Conservation (phyloP, 64 coral and sea anemone species). For the Exaiptasia diaphana region DNA sequence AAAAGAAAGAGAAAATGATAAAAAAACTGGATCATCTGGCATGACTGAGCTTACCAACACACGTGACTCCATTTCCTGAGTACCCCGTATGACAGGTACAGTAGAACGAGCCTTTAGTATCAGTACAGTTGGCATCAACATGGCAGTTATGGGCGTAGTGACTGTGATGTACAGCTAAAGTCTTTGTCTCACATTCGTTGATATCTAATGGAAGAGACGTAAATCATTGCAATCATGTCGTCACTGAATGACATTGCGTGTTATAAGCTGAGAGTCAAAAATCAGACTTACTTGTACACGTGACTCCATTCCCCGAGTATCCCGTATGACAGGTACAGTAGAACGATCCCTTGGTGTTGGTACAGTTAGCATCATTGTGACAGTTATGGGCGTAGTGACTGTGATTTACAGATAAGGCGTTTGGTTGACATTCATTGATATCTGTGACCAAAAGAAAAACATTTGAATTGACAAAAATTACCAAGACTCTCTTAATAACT, state of each 20-base stretch:
- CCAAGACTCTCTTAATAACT: neutral
- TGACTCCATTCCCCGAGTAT: conserved; percentile 37
- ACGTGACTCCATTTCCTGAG: conserved; percentile 66
- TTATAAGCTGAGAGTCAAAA: too few relatives aligned
- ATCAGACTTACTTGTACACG: conserved; percentile 24
- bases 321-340: conserved; percentile 48
- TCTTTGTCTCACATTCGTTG: conserved; percentile 24
- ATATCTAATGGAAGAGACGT: conserved; percentile 3
- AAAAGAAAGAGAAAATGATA: neutral
- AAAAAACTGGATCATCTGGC: neutral
- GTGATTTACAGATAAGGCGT: conserved; percentile 2
- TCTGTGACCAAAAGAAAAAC: conserved; percentile 21
- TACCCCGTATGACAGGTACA: conserved; percentile 66
- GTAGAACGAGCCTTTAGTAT: conserved; percentile 77
- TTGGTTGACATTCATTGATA: conserved; percentile 31
- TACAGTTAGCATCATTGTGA: conserved; percentile 63
- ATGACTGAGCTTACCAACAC: conserved; percentile 22
- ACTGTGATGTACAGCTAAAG: conserved; percentile 28
- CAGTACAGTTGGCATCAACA: conserved; percentile 67
- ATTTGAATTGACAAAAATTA: neutral
- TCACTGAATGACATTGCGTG: too few relatives aligned
- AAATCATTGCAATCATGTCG: too few relatives aligned
- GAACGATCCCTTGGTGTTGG: conserved; percentile 73
- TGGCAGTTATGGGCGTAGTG: conserved; percentile 69
- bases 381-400: conserved; percentile 38